Evolutionary conservation across 2,888 invertebrate genomes (phyloP).

Genomic region (Anagyrus pseudococci): DNA sequence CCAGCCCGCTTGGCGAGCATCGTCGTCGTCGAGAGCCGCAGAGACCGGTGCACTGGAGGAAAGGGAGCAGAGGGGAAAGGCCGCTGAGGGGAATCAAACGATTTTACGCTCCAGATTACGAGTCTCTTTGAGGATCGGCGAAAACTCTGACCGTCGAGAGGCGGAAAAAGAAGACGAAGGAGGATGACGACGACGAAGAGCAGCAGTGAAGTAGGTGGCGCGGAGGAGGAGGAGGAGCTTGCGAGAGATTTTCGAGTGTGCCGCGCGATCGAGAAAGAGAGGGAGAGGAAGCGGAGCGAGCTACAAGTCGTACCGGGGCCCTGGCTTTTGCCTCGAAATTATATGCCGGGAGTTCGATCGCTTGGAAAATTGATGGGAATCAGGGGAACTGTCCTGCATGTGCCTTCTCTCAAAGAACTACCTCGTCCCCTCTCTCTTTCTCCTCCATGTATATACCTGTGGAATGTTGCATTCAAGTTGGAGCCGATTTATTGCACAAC

Average conservation of each 20-base stretch:
- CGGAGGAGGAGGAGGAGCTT: neutral
- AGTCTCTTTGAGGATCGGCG: constrained; percentile 27
- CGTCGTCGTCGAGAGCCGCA: neutral
- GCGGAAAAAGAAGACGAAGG: neutral
- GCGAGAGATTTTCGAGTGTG: neutral
- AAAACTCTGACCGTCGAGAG: constrained; percentile 13
- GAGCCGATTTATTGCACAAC: too few relatives aligned
- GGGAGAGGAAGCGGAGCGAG: neutral
- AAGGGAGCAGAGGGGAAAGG: constrained; percentile 1
- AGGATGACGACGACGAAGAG: neutral
- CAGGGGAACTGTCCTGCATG: too few relatives aligned
- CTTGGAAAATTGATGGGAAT: too few relatives aligned
- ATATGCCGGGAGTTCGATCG: too few relatives aligned
- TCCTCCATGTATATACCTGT: too few relatives aligned
- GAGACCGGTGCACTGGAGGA: too few relatives aligned
- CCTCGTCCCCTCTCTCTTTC: too few relatives aligned
- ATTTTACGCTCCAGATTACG: constrained; percentile 58
- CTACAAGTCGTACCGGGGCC: constrained; percentile 12
- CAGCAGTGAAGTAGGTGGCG: neutral
- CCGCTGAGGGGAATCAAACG: constrained; percentile 57
- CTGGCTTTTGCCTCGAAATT: too few relatives aligned
- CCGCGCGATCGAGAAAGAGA: neutral
- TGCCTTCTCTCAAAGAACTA: too few relatives aligned
- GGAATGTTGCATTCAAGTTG: too few relatives aligned
- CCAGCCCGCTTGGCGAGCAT: too few relatives aligned